Evolutionary conservation across 2,888 invertebrate species (phyloP).

Genomic region (Morpho deidamia): DNA sequence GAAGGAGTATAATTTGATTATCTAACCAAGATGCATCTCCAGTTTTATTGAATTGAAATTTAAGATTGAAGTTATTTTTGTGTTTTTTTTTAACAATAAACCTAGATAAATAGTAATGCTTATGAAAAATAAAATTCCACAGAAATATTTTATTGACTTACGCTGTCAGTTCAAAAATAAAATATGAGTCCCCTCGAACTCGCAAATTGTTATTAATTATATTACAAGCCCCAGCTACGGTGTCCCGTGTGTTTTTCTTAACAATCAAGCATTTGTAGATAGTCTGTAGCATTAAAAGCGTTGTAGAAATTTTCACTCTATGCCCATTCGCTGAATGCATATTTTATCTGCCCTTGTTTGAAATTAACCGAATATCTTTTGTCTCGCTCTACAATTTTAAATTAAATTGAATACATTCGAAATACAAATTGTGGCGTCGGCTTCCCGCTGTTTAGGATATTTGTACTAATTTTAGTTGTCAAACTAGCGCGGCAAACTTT

Average conservation of each 20-base stretch:
- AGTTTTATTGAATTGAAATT: no score
- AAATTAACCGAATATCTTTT: constrained; percentile 25
- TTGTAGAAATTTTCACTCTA: constrained; percentile 30
- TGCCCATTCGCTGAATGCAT: constrained; percentile 24
- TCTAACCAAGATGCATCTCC: no score
- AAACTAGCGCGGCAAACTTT: constrained; percentile 57
- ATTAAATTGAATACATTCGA: constrained; percentile 61
- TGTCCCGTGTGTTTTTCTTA: constrained; percentile 74
- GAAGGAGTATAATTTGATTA: neutral
- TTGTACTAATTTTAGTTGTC: constrained; percentile 60
- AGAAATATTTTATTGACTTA: constrained; percentile 28
- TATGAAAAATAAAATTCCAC: constrained; percentile 21
- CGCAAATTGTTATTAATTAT: constrained; percentile 74
- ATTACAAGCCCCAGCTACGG: constrained; percentile 56
- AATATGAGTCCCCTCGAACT: constrained; percentile 41
- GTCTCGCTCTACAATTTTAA: constrained; percentile 44
- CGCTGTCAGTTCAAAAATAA: constrained; percentile 30
- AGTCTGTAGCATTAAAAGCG: constrained; percentile 18
- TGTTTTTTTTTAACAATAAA: no score
- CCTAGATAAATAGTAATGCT: no score
- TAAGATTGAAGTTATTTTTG: no score
- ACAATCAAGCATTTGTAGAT: constrained; percentile 53
- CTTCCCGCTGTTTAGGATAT: constrained; percentile 56
- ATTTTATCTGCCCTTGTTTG: constrained; percentile 23
- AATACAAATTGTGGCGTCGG: constrained; percentile 59